Base-by-base conservation (phyloP, 2,797 vertebrate species). In the Galaxias olidus region DNA sequence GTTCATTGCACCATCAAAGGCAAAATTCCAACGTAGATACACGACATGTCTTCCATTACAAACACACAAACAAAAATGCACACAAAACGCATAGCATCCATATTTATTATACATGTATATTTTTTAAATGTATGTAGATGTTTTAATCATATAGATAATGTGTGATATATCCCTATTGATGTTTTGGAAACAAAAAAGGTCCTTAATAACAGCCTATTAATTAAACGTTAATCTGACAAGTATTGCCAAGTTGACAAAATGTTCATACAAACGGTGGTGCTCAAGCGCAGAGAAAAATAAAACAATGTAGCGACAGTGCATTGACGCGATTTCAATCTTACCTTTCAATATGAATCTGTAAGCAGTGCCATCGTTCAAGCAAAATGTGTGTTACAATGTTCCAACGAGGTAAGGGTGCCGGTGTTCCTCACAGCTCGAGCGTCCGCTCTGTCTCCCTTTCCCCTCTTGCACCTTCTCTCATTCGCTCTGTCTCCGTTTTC, bases 361-460 rank as follows among this genome's bases (percentile, higher is more conserved):
- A 4, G n/a, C 53, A 47, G 15, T 20, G 17, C 54, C 63, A 17
- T 55, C n/a, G 45, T 51, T 62, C 15, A 52, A 52, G 59, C 50
- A 10, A n/a, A 50, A 61, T n/a, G 69, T 19, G 73, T 71, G 79
- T 73, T 68, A 72, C 80, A 78, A 77, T 41, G 68, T 71, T 70
- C 82, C 84, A 71, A 72, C 71, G 77, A 74, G 76, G 71, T 70
- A 61, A 60, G 74, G 49, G 72, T 83, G 77, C 71, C 45, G 84
- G 84, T 84, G 79, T 82, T 87, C 71, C 78, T 73, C 48, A 73
- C 78, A 79, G 80, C 83, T 72, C 71, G 40, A 72, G 56, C 67
- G 78, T 70, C 78, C 82, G 77, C 73, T 87, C 82, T 73, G 84
- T 82, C 80, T 82, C 78, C 80, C 82, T 65, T 75, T 40, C 30